phyloP scores from a whole-genome alignment of 2,888 invertebrate genomes.

The Koerneria pararmatus region DNA sequence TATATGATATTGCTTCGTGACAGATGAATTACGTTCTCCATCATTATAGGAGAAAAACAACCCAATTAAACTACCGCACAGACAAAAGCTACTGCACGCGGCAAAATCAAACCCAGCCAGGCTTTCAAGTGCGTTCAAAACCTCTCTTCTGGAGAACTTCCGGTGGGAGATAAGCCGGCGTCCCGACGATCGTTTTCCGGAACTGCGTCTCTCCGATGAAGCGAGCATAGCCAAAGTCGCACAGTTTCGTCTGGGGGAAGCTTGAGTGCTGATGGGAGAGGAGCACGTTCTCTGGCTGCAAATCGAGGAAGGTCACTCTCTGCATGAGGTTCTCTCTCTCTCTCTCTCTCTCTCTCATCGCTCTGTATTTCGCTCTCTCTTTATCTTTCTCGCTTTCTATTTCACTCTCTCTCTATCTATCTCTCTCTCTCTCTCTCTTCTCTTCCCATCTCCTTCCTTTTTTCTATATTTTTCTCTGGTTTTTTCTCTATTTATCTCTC shows the following conservation, averaged over 20 bases:
- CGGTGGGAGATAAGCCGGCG: constrained; percentile 72
- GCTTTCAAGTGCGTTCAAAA: constrained; percentile 12
- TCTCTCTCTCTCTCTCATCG: neutral
- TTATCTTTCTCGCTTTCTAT: neutral
- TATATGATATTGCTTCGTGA: no score
- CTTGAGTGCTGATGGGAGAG: constrained; percentile 50
- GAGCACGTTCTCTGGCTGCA: constrained; percentile 59
- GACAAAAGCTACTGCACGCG: neutral
- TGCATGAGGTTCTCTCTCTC: neutral
- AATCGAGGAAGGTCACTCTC: constrained; percentile 37
- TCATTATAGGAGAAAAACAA: no score
- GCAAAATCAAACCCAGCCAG: neutral
- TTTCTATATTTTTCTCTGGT: constrained; percentile 12
- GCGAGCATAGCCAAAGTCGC: constrained; percentile 60
- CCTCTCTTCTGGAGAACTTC: constrained; percentile 93
- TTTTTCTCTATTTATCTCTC: neutral
- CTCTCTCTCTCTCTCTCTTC: neutral
- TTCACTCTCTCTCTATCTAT: neutral
- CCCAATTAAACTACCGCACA: no score
- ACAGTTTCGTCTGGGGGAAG: constrained; percentile 60
- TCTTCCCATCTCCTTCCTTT: neutral
- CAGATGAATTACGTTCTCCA: no score
- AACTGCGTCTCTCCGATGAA: constrained; percentile 53
- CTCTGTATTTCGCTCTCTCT: neutral
- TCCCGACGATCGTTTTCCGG: constrained; percentile 57